Evolutionary conservation across 2,797 vertebrate species (phyloP), one percentile per base, ranked within the genome.

Genomic region (Sebastolobus alascanus): DNA sequence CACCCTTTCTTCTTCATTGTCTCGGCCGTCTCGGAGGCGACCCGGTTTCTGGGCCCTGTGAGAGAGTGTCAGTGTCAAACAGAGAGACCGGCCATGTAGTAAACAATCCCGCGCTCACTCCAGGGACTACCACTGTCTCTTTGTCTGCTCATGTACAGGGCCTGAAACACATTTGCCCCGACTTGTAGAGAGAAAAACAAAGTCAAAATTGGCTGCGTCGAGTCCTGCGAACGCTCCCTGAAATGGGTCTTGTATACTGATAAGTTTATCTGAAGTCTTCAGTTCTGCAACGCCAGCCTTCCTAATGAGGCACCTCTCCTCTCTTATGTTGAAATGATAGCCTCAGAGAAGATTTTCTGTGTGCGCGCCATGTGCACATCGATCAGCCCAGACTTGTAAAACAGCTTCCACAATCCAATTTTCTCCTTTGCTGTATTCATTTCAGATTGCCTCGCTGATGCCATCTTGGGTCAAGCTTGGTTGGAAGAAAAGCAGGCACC

Each of bases 351-450:
- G 84, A 91, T 87, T 83, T 93, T 91, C 79, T 89, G 68, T 82
- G 85, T 31, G 33, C 35, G 40, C 31, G 52, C 83, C 72, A 77
- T 68, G 75, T 64, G 60, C 81, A 70, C 89, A 91, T 91, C 25
- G 90, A 93, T 94, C 89, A 85, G 93, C 79, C 88, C 89, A 84
- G 91, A 93, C 92, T 92, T 93, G 91, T 90, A 84, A 82, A 86
- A 85, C 86, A 79, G 84, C 87, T 85, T 92, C 87, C 83, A 88
- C 77, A 84, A 88, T 90, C 86, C 87, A 83, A 68, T 89, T 83
- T 84, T 83, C 75, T 80, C 37, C 84, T 68, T 82, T 71, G 80
- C 80, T 83, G 59, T 86, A 77, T 91, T 85, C 76, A 87, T 85
- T 85, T 86, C 58, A 79, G 64, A 83, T 70, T 71, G 73, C 75